phyloP scores from a whole-genome alignment of 2,888 invertebrate species.

The Drosophila sordidapex region DNA sequence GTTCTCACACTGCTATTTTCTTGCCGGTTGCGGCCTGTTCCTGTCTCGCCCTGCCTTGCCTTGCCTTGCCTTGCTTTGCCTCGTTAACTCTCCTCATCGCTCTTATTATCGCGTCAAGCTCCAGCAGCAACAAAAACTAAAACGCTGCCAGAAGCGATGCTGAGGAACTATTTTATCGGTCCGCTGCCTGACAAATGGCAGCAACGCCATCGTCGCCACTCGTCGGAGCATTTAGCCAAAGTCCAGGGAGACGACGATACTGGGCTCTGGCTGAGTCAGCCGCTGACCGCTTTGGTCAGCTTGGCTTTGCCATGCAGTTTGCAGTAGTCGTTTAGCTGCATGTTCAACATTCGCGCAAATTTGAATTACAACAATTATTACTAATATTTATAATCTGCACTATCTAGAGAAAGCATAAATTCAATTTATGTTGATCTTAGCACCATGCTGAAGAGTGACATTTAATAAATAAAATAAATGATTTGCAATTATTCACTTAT shows the following conservation, averaged over 20 bases:
- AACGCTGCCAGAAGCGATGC: conserved; percentile 45
- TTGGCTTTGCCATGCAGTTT: not conserved
- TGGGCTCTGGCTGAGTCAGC: conserved; percentile 27
- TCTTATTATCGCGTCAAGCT: conserved; percentile 78
- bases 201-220: conserved; percentile 59
- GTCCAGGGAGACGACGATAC: conserved; percentile 48
- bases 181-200: conserved; percentile 76
- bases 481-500: not conserved
- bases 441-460: not conserved
- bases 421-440: not conserved
- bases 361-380: not conserved
- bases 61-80: conserved; percentile 44
- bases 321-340: not conserved
- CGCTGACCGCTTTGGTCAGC: conserved; percentile 40
- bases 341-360: not conserved
- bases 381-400: not conserved
- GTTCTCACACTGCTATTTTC: conserved; percentile 69
- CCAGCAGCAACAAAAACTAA: conserved; percentile 46
- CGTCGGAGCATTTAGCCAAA: conserved; percentile 64
- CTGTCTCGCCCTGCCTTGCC: conserved; percentile 3
- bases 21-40: conserved; percentile 22
- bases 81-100: conserved; percentile 73
- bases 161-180: conserved; percentile 75
- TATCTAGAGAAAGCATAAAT: not conserved
- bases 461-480: not conserved